Evolutionary conservation across 2,888 invertebrate species (phyloP), one percentile per base, ranked within the genome.

Genomic region (Rhopalosiphum nymphaeae): DNA sequence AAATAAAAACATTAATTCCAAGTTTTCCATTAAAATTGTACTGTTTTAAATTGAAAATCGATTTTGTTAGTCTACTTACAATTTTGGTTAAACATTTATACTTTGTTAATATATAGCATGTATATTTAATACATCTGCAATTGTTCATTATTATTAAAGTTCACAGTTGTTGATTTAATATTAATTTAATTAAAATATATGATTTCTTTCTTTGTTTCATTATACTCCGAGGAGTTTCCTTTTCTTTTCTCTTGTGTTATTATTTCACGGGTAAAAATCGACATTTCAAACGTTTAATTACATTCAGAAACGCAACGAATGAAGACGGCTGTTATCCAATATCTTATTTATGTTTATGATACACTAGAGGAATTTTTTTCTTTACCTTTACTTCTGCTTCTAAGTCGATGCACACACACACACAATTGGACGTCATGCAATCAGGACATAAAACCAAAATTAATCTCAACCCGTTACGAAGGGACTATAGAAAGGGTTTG

Each of bases 361-460:
- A 93, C 36, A 90, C 29, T 49, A 61, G 61, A 93, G 61, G n/a
- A 93, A 90, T 90, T 90, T 93, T 93, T 90, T 49, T 16, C 26
- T 46, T 46, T n/a, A 88, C 88, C 44, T 61, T 29, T 84, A 56
- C 88, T 89, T 57, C 57, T 61, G 10, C 29, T 56, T 29, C 57
- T 46, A 36, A 56, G 84, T 44, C 56, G 7, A 89, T n/a, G 84
- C 44, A 89, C 29, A 78, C 84, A 93, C 57, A 84, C 57, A 67
- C 67, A 67, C 46, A 85, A 85, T 85, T 49, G 85, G 86, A 89
- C 61, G 93, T 93, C 93, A 93, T 93, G 90, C 90, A 93, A 93
- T 93, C 86, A 90, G 90, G 93, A 93, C 93, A 93, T 93, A 93
- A 93, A 93, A 93, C 89, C 36, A 93, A 93, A 93, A 93, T 93